Evolutionary conservation across 92 coral and sea anemone genomes (phyloP), one percentile per base, ranked within the genome.

Genomic region (Muricea muricata): DNA sequence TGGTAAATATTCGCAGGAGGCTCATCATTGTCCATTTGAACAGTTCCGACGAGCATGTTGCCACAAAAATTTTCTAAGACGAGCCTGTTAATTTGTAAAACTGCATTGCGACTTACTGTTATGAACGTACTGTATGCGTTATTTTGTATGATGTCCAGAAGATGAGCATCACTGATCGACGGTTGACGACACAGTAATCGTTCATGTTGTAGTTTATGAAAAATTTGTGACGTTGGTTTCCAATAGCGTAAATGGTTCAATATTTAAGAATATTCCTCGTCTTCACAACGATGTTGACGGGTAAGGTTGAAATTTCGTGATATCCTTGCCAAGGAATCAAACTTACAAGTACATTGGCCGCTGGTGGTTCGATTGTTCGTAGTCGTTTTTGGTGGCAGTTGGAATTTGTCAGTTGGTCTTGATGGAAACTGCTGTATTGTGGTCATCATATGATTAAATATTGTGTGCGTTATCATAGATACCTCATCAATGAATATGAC

Each of bases 361-460:
- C 23, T 17, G 0, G 5, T 10, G 11, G 54, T 75, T 7, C 31
- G 0, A 21, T 41, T 41, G 0, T 58, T 37, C 7, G 15, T 37
- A 3, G 84, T 75, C 23, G 65, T 25, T 29, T 58, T 84, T 5
- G 84, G 88, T 28, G 78, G 88, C 56, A 73, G 75, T 63, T 84
- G 88, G 13, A 24, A 40, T 12, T 68, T 68, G 75, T 68, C 75
- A 40, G n/a, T n/a, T n/a, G n/a, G n/a, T n/a, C n/a, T n/a, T n/a
- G n/a, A n/a, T n/a, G n/a, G n/a, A n/a, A n/a, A n/a, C n/a, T n/a
- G n/a, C n/a, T n/a, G n/a, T n/a, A n/a, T n/a, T n/a, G n/a, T n/a
- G n/a, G n/a, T n/a, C n/a, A n/a, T n/a, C n/a, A n/a, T n/a, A n/a
- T n/a, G n/a, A n/a, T n/a, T n/a, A n/a, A n/a, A n/a, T n/a, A n/a